Evolutionary conservation across 1,140 invertebrate genomes (phyloP), one percentile per base, ranked within the genome.

Genomic region (Hyles vespertilio): DNA sequence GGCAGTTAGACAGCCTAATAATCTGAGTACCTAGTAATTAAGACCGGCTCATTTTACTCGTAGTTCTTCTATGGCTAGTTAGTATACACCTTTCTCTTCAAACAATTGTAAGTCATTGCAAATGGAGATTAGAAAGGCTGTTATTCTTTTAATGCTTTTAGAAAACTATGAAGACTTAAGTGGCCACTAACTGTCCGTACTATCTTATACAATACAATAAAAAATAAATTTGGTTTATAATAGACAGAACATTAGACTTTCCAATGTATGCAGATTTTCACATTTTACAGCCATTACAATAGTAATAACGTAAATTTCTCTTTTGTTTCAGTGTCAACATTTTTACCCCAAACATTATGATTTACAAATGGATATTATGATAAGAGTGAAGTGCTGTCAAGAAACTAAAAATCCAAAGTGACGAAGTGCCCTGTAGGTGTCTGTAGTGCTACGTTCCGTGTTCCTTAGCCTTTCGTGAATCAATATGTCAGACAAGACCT

Each of bases 321-420:
- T 68, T 68, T 88, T 89, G 86, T 89, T 89, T 72, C 84, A 89
- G 86, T 89, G 86, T 82, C 86, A 87, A 87, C 84, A 87, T 87
- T 89, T 89, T 79, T 86, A 86, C 66, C 86, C 86, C 75, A 89
- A 89, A 81, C 86, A 89, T 87, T 89, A 89, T 89, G 86, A 89
- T 89, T 89, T 89, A 89, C 86, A 89, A 89, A 89, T 89, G 86
- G 86, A 89, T 89, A 89, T 89, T 89, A 89, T 87, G 84, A 89
- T 89, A 81, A 81, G 86, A 89, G 86, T 89, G 84, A 89, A 89
- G 86, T 89, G 86, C 72, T 89, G 81, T 80, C 86, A 89, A 89
- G 84, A 84, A 89, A 87, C 84, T 89, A 87, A 87, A 84, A 89
- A 89, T 76, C 86, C 86, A 78, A 87, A 89, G 86, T 89, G 86